Percentiles rank a stretch among this genome's conserved stretches.
phyloP scores from a whole-genome alignment of 1,140 invertebrate species.

The Globodera rostochiensis region DNA sequence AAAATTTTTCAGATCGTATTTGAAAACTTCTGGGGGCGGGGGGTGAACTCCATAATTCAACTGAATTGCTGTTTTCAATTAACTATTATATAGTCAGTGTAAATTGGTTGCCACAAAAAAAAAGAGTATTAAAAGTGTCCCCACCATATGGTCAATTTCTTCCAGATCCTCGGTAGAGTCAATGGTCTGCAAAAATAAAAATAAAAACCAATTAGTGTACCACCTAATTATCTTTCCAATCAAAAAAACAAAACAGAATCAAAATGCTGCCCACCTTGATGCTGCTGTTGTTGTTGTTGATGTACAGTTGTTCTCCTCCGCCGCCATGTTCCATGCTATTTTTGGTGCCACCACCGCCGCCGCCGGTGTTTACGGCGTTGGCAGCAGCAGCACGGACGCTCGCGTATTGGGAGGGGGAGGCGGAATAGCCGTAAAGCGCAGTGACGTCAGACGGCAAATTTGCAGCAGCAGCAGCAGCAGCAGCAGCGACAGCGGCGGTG shows the following conservation, averaged over 20 bases:
- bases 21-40: too few relatives aligned
- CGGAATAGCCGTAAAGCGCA: neutral
- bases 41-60: too few relatives aligned
- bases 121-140: neutral
- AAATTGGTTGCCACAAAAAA: too few relatives aligned
- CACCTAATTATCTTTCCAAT: neutral
- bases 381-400: constrained; percentile 16
- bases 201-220: neutral
- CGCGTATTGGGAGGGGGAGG: constrained; percentile 35
- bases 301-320: constrained; percentile 10
- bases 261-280: neutral
- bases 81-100: too few relatives aligned
- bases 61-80: too few relatives aligned
- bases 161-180: constrained; percentile 39
- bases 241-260: neutral
- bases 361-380: neutral
- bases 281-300: constrained; percentile 3
- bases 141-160: constrained; percentile 43
- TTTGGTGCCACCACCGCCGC: neutral
- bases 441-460: neutral
- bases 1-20: too few relatives aligned
- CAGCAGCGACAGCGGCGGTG: neutral
- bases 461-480: neutral
- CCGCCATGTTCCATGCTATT: neutral
- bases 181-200: constrained; percentile 23